Evolutionary conservation across 2,113 vertebrate species (phyloP), one percentile per base, ranked within the genome.

Genomic region (Dolichotis patagonum): DNA sequence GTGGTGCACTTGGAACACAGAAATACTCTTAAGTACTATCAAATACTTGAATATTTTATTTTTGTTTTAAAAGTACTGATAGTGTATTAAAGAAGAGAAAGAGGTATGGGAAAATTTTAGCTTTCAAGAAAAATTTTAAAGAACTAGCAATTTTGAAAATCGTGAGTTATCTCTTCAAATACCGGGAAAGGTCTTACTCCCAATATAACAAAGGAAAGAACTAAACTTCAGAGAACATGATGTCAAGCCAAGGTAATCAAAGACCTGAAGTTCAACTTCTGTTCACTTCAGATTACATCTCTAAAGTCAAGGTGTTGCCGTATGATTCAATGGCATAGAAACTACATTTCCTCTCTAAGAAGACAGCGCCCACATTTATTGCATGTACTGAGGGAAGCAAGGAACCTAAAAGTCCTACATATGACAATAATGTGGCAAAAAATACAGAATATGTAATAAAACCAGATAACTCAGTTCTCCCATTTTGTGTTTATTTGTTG

Each of bases 361-460:
- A 28, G 7, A 62, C 24, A 77, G 4, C 41, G 22, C 17, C 13
- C 26, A 52, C 16, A 43, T 52, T 22, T 86, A 24, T 16, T 58
- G 24, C 14, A 67, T 65, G 10, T 71, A 26, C 62, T 38, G 9
- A 86, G 41, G 7, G 35, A 32, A 32, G 81, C 2, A 43, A 35
- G 20, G 14, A 80, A 80, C 3, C 41, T 78, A 8, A 86, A 38
- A 81, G 12, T 86, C 49, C 65, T 46, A 73, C 16, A 73, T 88
- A 85, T 75, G 85, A 95, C 43, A 16, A 81, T 85, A n/a, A 85
- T 91, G 20, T 91, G 22, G 16, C 67, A 94, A 60, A 54, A 17
- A 10, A 80, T 85, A 62, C 38, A 77, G 19, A 46, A 41, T 11
- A 62, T 26, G 30, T 38, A 41, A 62, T 46, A 43, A 73, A 88